Conservation (phyloP, 2,888 invertebrate species). For the Scelioninae gen. 2 region DNA sequence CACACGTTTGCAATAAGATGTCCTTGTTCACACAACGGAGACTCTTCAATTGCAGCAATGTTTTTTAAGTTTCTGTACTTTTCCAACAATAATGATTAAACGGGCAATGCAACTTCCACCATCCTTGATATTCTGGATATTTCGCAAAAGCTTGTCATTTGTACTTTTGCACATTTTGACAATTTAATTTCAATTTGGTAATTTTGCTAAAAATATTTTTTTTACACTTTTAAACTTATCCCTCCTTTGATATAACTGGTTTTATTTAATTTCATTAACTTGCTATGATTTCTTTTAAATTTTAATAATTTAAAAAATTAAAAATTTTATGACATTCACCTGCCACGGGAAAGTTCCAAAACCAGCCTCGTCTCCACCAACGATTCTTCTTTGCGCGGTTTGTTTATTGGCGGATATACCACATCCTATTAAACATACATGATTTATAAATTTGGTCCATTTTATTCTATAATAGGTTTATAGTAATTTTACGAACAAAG, state of each 20-base stretch:
- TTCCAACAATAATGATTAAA: conserved; percentile 42
- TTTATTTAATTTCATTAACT: no score
- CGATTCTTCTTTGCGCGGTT: conserved; percentile 91
- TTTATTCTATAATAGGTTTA: no score
- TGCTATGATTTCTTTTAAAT: no score
- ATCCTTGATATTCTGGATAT: conserved; percentile 27
- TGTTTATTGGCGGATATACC: conserved; percentile 90
- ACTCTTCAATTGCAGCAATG: conserved; percentile 47
- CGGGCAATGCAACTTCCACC: conserved; percentile 30
- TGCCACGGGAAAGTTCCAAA: conserved; percentile 76
- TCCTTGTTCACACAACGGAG: conserved; percentile 46
- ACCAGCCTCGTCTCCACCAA: conserved; percentile 95
- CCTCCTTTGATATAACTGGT: no score
- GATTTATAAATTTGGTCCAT: not conserved
- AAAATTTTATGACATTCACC: conserved; percentile 43
- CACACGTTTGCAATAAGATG: conserved; percentile 44
- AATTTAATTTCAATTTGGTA: no score
- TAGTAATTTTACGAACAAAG: no score
- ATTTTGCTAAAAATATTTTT: no score
- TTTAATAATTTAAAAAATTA: no score
- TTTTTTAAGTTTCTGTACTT: conserved; percentile 43
- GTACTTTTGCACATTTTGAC: no score
- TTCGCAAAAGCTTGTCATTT: conserved; percentile 30
- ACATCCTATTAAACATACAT: conserved; percentile 81
- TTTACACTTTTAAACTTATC: no score